Percentiles rank a stretch among this genome's conserved stretches.
Evolutionary conservation across 2,113 vertebrate species (phyloP).

Genomic region (Pachycephala philippinensis): DNA sequence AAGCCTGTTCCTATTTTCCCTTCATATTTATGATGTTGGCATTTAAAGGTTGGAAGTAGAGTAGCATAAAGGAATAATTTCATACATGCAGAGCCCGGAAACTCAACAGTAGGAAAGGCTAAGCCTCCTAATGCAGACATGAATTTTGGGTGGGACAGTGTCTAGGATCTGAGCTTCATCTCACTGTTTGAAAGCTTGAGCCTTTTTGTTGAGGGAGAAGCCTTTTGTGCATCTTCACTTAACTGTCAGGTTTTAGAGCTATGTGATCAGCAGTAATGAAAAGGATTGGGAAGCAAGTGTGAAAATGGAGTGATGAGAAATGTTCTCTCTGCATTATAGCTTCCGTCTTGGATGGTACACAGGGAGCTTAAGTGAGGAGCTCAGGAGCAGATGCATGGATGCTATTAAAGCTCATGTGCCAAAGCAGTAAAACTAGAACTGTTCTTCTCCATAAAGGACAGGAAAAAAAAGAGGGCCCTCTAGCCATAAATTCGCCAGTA

Average conservation of each 20-base stretch:
- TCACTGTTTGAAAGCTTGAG: not conserved
- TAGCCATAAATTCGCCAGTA: not conserved
- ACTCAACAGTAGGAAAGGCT: not conserved
- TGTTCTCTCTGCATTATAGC: not conserved
- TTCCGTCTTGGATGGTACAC: not conserved
- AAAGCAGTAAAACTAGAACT: constrained; percentile 27
- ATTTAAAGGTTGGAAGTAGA: not conserved
- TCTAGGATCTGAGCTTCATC: not conserved
- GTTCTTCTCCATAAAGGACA: constrained; percentile 18
- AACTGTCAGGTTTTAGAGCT: not conserved
- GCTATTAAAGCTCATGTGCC: constrained; percentile 22
- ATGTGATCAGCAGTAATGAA: not conserved
- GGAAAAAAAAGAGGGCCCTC: not conserved
- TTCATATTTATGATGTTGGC: not conserved
- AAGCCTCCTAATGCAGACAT: not conserved
- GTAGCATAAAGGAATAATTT: not conserved
- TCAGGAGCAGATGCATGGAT: constrained; percentile 42
- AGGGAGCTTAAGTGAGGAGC: not conserved
- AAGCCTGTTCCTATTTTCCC: not conserved
- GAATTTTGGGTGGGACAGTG: not conserved
- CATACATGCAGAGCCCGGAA: not conserved
- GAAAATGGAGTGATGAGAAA: not conserved
- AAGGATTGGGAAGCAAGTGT: not conserved
- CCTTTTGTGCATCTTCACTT: not conserved
- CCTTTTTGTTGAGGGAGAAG: not conserved